These are phyloP conservation scores for Pelochelys cantorii DNA, from an alignment of 2,797 vertebrate species.

Conservation along the genomic window DNA sequence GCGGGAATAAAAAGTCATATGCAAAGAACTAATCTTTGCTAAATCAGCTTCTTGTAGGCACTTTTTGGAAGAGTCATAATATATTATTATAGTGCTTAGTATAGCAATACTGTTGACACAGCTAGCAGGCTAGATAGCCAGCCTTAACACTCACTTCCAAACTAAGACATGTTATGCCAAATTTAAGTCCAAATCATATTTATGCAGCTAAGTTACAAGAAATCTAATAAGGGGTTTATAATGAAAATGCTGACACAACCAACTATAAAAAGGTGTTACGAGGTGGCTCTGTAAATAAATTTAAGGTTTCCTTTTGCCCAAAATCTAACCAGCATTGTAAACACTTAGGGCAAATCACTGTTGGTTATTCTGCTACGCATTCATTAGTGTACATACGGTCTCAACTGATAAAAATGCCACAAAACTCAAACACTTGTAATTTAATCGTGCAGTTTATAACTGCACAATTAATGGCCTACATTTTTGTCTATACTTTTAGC, in stretches of 20 bases:
- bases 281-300: slow-evolving; percentile 8
- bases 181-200: slow-evolving; percentile 66
- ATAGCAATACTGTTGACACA: slow-evolving; percentile 40
- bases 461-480: background rate
- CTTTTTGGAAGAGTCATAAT: slow-evolving; percentile 58
- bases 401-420: background rate
- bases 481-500: background rate
- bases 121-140: slow-evolving; percentile 59
- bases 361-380: background rate
- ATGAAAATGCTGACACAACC: slow-evolving; percentile 48
- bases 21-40: slow-evolving; percentile 54
- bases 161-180: slow-evolving; percentile 40
- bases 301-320: background rate
- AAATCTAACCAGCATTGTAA: slow-evolving; percentile 20
- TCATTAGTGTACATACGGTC: background rate
- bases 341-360: background rate
- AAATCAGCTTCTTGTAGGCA: slow-evolving; percentile 24
- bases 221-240: slow-evolving; percentile 24
- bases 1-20: background rate
- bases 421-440: background rate
- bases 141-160: slow-evolving; percentile 37
- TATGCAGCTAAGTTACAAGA: slow-evolving; percentile 52
- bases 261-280: slow-evolving; percentile 46
- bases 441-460: background rate
- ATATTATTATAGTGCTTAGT: slow-evolving; percentile 53